Evolutionary conservation across 2,113 vertebrate genomes (phyloP), one percentile per base, ranked within the genome.

Genomic region (Silurus asotus): DNA sequence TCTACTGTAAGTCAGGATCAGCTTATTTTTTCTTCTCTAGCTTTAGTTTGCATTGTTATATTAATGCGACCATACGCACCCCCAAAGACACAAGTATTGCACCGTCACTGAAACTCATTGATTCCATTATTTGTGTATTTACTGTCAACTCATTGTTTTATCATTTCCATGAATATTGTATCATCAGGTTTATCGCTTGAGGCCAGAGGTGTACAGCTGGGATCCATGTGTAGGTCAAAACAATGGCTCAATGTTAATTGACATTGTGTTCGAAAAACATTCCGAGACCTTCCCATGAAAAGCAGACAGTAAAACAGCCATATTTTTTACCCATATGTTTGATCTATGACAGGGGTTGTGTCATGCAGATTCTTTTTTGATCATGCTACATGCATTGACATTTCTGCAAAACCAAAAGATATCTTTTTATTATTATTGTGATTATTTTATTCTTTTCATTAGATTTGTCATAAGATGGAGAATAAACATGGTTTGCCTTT

Each of bases 401-500:
- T 75, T 84, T 81, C 76, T 84, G 53, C 74, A 56, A 86, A 86
- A 51, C 65, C 67, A 84, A 86, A 80, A 48, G 0, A 74, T 56
- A 53, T 77, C 51, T 53, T 61, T 4, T 78, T 48, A 64, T 56
- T 79, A 17, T 5, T 85, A 58, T 48, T 61, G 56, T 61, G 56
- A 61, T 80, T 62, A n/a, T 37, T 28, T 28, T 58, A 51, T 72
- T 62, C 53, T 82, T 62, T 25, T 58, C 45, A 82, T 82, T 75
- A 76, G 82, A 28, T 75, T 86, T 55, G 25, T 84, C 61, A 49
- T 61, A 72, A 84, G 74, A 85, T 69, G 70, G 65, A 84, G 86
- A 86, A 88, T 59, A 85, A 88, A 89, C 80, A 82, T 84, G 56
- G 88, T 86, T 90, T 86, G 86, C 84, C 87, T 90, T 89, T 72